Evolutionary conservation across 2,797 vertebrate species (phyloP), one percentile per base, ranked within the genome.

Genomic region (Silurus aristotelis): DNA sequence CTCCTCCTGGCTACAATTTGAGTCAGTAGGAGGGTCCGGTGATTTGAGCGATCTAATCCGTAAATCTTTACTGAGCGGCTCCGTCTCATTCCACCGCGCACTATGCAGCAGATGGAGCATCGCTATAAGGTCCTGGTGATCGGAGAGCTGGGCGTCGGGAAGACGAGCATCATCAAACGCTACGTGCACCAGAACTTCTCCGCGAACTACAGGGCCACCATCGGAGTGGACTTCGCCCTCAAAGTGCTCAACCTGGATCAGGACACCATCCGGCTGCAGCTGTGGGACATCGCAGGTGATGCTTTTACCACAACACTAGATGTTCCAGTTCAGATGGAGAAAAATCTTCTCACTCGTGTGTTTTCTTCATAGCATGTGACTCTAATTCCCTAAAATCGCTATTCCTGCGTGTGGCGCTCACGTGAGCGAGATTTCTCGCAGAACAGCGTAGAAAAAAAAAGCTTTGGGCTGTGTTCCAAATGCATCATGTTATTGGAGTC

Each of bases 101-200:
- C 88, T 85, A 97, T 97, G 97, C 97, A 96, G 94, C 95, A 93
- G 89, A 97, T 94, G 87, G 98, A 99, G 90, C 97, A 97, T 91
- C 95, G 99, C 90, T 99, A 98, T 93, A 99, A 99, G 92, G 95
- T 99, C 89, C 94, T 99, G 91, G 98, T 99, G 9, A 98, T 99
- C 55, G 98, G 98, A 1, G 98, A 99, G 92, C 93, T 99, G 67
- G 98, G 98, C 61, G 98, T 99, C 55, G 98, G 98, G 48, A 99
- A 99, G 92, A 99, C 97, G 22, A 98, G 98, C 93, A 96, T 99
- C 93, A 99, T 99, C 90, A 95, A 98, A 68, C 97, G 98, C 8
- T 99, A 98, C 92, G 98, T 99, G 77, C 97, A 99, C 89, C 98
- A 98, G 92, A 96, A 96, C 77, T 99, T 97, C 94, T 99, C 98